These are phyloP conservation scores for Amphiura filiformis DNA, from an alignment of 35 echinoderm and acorn worm genomes.

Conservation along the genomic window DNA sequence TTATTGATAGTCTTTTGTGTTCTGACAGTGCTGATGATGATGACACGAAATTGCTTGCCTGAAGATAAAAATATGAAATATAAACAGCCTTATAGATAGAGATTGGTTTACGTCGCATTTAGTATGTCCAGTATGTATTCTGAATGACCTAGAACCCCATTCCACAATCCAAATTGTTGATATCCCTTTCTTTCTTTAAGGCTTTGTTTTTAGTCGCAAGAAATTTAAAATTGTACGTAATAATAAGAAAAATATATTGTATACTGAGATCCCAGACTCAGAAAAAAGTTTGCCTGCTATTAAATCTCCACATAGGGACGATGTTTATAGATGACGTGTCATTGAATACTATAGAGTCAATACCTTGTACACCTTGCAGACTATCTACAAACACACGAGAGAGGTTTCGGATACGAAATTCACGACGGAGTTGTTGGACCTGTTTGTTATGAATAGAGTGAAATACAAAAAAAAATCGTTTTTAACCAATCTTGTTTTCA, in stretches of 20 bases:
- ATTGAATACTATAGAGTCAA: no score
- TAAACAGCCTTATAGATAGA: background rate
- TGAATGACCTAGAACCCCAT: background rate
- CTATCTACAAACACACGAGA: constrained; percentile 52
- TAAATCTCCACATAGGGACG: no score
- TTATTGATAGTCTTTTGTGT: constrained; percentile 69
- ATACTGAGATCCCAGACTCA: no score
- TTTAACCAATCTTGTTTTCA: background rate
- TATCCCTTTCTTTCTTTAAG: background rate
- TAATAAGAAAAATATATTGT: background rate
- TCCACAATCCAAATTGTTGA: background rate
- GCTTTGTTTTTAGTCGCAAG: background rate
- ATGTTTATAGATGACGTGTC: no score
- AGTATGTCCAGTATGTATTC: background rate
- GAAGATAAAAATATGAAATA: background rate
- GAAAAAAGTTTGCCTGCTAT: no score
- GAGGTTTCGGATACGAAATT: constrained; percentile 51
- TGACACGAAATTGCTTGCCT: constrained; percentile 79
- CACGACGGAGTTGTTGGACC: constrained; percentile 75
- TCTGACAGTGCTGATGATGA: constrained; percentile 85
- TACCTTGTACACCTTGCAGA: constrained; percentile 88
- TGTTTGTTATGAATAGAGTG: constrained; percentile 7
- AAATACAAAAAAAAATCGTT: background rate
- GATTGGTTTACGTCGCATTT: background rate
- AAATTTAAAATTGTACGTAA: background rate